Evolutionary conservation across 2,797 vertebrate species (phyloP).

Genomic region (Hemitrygon akajei): DNA sequence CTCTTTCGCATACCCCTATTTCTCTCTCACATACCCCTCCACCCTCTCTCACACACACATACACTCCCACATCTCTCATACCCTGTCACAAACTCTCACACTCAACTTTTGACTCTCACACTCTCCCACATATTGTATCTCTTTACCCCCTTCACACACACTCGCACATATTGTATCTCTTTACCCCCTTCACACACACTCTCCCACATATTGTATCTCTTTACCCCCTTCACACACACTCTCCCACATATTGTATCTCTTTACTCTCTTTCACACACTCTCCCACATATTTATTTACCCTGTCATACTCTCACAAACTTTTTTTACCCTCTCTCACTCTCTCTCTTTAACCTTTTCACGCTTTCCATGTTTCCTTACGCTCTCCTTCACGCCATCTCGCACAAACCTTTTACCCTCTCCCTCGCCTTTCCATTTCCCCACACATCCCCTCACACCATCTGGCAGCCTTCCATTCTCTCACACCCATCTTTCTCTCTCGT

Average conservation of each 20-base stretch:
- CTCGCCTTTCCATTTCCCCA: too few relatives aligned
- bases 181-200: neutral
- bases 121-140: too few relatives aligned
- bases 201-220: neutral
- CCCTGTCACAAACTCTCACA: neutral
- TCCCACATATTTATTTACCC: neutral
- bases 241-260: neutral
- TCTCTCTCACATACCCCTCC: too few relatives aligned
- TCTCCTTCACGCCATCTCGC: neutral
- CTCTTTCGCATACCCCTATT: too few relatives aligned
- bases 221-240: neutral
- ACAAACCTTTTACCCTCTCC: neutral
- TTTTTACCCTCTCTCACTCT: neutral
- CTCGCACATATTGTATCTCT: too few relatives aligned
- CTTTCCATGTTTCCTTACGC: neutral
- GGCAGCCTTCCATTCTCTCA: neutral
- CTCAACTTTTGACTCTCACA: too few relatives aligned
- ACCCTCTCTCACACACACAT: too few relatives aligned
- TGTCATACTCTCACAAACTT: neutral
- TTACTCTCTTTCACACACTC: neutral
- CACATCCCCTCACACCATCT: neutral
- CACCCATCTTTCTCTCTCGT: neutral
- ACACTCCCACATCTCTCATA: too few relatives aligned
- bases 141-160: too few relatives aligned
- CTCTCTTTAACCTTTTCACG: too few relatives aligned